Evolutionary conservation across 2,113 vertebrate genomes (phyloP), one percentile per base, ranked within the genome.

Genomic region (Stegastes partitus): DNA sequence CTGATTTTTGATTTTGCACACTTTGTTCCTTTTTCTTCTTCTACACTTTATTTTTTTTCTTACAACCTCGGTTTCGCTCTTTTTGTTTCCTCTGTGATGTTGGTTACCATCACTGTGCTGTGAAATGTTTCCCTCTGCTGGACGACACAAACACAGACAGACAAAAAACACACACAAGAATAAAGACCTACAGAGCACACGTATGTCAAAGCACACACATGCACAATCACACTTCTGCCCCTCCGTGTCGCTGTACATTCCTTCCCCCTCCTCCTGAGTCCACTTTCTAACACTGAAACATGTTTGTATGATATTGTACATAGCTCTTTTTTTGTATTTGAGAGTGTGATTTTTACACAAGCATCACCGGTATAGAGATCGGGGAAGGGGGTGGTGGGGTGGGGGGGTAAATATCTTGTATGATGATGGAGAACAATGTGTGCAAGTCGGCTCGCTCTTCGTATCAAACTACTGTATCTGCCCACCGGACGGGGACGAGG

Each of bases 241-340:
- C 56, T 16, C 11, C 49, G 22, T 81, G 68, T 74, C 65, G 54
- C 55, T 45, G n/a, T 61, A 23, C 26, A 16, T 37, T 66, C 51
- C 1, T n/a, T 50, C 11, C 61, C 28, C 56, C 51, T n/a, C 45
- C 11, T 58, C 28, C 56, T 51, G 58, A 31, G 8, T 63, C 54
- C 66, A 59, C 58, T 88, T 88, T 92, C 64, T 84, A 81, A 73
- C 81, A 45, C 59, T 25, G 51, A 71, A 65, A 54, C n/a, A 47
- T 77, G 56, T 87, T 81, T 92, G 90, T 94, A 92, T 84, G 75
- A 82, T 94, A 88, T 54, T 94, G 92, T 91, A 94, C 77, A 93
- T 88, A 92, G 22, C 63, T 55, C 39, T 70, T 77, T 90, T 94
- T 94, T 94, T 92, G 34, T 92, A 91, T 80, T 37, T 22, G 42